A percentile compares a stretch with the other conserved stretches of the same genome.
phyloP scores from a whole-genome alignment of 2,888 invertebrate species.

The Brachylomia viminalis region DNA sequence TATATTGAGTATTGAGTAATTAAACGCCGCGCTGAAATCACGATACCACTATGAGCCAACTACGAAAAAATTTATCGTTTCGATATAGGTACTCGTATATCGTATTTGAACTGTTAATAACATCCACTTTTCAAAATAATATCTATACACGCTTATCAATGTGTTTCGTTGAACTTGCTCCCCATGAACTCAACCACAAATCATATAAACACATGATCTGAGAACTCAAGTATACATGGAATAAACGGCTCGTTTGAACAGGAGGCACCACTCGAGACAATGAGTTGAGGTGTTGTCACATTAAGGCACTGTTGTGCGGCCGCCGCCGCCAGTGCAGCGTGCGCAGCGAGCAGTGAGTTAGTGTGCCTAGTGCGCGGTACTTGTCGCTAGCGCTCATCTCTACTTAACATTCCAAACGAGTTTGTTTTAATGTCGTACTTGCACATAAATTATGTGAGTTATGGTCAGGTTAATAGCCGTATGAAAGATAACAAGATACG shows the following conservation, averaged over 20 bases:
- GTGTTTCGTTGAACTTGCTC: neutral
- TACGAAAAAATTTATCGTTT: neutral
- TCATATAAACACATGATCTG: too few relatives aligned
- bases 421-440: constrained; percentile 5
- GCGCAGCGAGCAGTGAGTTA: neutral
- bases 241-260: neutral
- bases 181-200: too few relatives aligned
- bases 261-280: neutral
- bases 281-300: neutral
- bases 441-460: constrained; percentile 33
- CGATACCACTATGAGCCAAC: constrained; percentile 7
- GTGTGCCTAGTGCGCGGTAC: neutral
- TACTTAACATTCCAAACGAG: constrained; percentile 19
- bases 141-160: neutral
- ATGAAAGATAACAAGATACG: constrained; percentile 26
- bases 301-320: neutral
- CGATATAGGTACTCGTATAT: too few relatives aligned
- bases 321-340: neutral
- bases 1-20: too few relatives aligned
- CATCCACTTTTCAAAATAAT: neutral
- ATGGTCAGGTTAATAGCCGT: constrained; percentile 27
- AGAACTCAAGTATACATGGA: too few relatives aligned
- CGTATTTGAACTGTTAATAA: neutral
- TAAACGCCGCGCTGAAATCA: constrained; percentile 8
- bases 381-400: neutral